These are phyloP conservation scores for Mesoclemmys tuberculata DNA, from an alignment of 2,113 vertebrate species.

Conservation along the genomic window DNA sequence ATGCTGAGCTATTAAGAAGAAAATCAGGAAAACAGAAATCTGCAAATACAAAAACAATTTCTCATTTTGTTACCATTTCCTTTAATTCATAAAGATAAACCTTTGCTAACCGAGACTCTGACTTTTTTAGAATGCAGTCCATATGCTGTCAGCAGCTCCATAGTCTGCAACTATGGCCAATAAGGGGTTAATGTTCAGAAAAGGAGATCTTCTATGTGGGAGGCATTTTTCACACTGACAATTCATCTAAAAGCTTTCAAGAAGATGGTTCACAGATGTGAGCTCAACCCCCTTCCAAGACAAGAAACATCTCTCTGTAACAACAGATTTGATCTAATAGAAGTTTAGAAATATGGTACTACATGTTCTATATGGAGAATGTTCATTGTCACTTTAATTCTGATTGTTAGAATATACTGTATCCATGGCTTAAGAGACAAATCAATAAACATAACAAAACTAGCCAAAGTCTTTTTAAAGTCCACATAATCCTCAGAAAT, in stretches of 20 bases:
- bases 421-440: not conserved
- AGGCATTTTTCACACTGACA: not conserved
- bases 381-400: not conserved
- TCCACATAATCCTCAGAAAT: not conserved
- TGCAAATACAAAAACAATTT: not conserved
- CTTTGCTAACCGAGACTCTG: not conserved
- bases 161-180: not conserved
- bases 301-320: not conserved
- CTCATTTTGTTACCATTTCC: not conserved
- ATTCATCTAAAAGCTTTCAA: conserved; percentile 1
- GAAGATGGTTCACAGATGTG: not conserved
- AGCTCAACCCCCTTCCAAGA: not conserved
- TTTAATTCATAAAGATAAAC: not conserved
- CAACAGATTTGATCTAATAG: not conserved
- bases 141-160: not conserved
- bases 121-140: not conserved
- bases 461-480: not conserved
- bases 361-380: not conserved
- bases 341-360: not conserved
- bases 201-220: not conserved
- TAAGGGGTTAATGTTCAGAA: not conserved
- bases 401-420: not conserved
- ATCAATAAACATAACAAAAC: not conserved
- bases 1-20: accelerated
- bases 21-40: not conserved